Conservation (phyloP, 2,888 invertebrate genomes). For the Acanthopleura granulata region DNA sequence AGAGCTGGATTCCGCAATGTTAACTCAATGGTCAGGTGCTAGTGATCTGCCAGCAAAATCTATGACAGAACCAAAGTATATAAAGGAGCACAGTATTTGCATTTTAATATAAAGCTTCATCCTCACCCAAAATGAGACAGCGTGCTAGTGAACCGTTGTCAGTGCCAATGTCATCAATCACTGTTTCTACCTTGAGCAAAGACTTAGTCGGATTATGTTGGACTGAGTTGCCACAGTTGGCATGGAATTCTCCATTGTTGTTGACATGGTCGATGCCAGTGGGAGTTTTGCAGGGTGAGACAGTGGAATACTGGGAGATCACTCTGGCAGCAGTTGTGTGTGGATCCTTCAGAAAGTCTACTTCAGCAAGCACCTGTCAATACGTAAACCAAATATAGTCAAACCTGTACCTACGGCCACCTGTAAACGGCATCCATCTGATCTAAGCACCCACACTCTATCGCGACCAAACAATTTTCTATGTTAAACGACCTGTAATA, state of each 20-base stretch:
- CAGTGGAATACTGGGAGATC: not conserved
- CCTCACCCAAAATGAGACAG: conserved; percentile 54
- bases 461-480: no score
- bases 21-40: no score
- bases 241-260: not conserved
- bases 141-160: conserved; percentile 63
- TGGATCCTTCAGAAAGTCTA: conserved; percentile 39
- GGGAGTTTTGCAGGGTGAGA: not conserved
- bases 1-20: no score
- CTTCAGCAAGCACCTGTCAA: conserved; percentile 36
- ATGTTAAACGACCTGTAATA: no score
- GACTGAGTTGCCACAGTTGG: not conserved
- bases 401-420: no score
- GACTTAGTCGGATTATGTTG: not conserved
- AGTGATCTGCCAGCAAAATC: no score
- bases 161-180: conserved; percentile 36
- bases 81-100: no score
- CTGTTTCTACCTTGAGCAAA: not conserved
- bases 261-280: not conserved
- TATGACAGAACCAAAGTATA: no score
- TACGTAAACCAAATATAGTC: not conserved
- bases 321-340: conserved; percentile 25
- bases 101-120: not conserved
- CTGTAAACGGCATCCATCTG: no score
- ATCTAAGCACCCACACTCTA: no score